Conservation (phyloP, 2,888 invertebrate genomes). For the Dryadula phaetusa region DNA sequence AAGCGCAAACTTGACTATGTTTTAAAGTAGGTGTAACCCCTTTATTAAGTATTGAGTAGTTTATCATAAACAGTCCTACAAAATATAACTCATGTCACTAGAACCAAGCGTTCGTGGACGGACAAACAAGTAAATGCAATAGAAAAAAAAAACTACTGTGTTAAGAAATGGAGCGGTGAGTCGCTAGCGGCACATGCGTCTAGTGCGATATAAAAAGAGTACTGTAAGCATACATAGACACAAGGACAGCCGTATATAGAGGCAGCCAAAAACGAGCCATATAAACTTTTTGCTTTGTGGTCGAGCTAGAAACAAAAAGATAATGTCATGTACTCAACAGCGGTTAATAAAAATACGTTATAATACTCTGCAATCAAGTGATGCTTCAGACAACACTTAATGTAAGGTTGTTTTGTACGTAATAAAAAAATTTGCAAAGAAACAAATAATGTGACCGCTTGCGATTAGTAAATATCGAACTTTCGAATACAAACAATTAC, state of each 20-base stretch:
- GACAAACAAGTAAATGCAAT: constrained; percentile 66
- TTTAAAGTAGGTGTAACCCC: background rate
- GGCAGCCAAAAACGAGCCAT: constrained; percentile 84
- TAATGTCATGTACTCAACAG: constrained; percentile 72
- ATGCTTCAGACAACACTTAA: constrained; percentile 30
- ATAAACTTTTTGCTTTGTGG: constrained; percentile 82
- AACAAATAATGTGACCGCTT: constrained; percentile 68
- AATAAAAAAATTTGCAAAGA: constrained; percentile 57
- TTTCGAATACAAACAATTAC: constrained; percentile 51
- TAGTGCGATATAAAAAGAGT: constrained; percentile 70
- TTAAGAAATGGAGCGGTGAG: constrained; percentile 55
- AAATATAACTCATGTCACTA: constrained; percentile 45
- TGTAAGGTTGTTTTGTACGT: constrained; percentile 34
- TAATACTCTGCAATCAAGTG: constrained; percentile 47
- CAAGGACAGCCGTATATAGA: constrained; percentile 82
- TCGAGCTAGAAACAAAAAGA: constrained; percentile 80
- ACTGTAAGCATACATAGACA: constrained; percentile 83
- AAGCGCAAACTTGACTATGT: constrained; percentile 16
- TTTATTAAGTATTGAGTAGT: background rate
- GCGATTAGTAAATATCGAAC: constrained; percentile 57
- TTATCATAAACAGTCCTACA: constrained; percentile 10
- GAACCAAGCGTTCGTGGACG: constrained; percentile 64
- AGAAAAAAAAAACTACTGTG: constrained; percentile 50
- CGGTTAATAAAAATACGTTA: constrained; percentile 55
- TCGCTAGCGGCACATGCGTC: constrained; percentile 67